Conservation (phyloP, 2,888 invertebrate genomes). For the Aphodius sticticus region DNA sequence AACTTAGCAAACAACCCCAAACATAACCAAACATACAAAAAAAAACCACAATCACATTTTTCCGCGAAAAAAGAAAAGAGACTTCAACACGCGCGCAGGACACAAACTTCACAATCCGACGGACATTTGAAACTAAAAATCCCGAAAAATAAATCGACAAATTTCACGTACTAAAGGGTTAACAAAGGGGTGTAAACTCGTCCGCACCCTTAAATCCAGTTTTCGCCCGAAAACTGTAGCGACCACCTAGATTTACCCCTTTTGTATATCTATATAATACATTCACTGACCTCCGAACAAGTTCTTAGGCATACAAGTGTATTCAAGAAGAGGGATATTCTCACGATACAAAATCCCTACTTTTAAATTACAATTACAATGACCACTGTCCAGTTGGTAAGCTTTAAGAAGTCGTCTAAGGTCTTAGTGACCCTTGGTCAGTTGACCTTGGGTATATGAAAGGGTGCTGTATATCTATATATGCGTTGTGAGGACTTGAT, state of each 20-base stretch:
- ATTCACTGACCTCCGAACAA: not conserved
- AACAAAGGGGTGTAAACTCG: slow-evolving; percentile 4
- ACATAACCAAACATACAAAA: not conserved
- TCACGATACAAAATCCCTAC: not conserved
- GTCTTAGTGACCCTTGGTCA: not conserved
- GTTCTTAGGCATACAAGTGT: not conserved
- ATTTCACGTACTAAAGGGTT: not conserved
- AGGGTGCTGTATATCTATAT: not conserved
- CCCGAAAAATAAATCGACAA: not conserved
- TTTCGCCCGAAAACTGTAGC: not conserved
- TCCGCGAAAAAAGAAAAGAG: not conserved
- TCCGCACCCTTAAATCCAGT: not conserved
- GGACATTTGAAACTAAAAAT: not conserved
- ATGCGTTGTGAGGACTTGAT: not conserved
- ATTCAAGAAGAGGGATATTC: not conserved
- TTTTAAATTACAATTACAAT: not conserved
- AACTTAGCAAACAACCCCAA: not conserved
- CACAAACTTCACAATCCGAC: not conserved
- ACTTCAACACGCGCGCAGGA: not conserved
- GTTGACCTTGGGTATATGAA: not conserved
- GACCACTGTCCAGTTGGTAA: not conserved
- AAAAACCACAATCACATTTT: not conserved
- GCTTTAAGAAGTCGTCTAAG: not conserved
- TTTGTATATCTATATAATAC: not conserved
- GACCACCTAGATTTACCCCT: not conserved